Percentiles rank a stretch among this genome's conserved stretches.
Evolutionary conservation across 2,888 invertebrate genomes (phyloP).

Genomic region (Ferrisia virgata): DNA sequence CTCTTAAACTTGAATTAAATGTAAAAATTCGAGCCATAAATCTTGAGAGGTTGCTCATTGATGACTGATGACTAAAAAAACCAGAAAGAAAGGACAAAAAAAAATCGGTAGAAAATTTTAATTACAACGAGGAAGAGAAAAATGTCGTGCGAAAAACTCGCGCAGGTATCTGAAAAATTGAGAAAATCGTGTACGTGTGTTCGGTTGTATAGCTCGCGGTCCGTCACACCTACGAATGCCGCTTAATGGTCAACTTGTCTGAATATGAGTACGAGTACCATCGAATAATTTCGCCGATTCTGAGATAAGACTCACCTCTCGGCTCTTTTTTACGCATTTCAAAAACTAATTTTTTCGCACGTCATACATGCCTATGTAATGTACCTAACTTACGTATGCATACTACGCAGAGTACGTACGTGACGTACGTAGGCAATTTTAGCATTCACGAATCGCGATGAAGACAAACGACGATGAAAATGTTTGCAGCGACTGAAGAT

Average conservation of each 20-base stretch:
- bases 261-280: too few species aligned
- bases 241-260: too few species aligned
- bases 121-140: not conserved
- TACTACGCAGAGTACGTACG: too few species aligned
- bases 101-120: not conserved
- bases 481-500: not conserved
- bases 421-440: too few species aligned
- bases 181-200: too few species aligned
- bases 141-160: not conserved
- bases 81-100: not conserved
- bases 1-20: constrained; percentile 18
- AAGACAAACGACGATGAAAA: not conserved
- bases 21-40: not conserved
- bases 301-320: too few species aligned
- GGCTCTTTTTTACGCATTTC: not conserved
- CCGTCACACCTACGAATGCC: too few species aligned
- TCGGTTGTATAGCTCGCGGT: too few species aligned
- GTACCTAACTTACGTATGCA: too few species aligned
- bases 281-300: too few species aligned
- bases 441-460: too few species aligned
- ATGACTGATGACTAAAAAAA: constrained; percentile 17
- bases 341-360: not conserved
- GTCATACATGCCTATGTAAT: not conserved
- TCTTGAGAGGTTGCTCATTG: constrained; percentile 14
- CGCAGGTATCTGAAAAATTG: not conserved